Evolutionary conservation across 2,888 invertebrate genomes (phyloP).

Genomic region (Augiades crinisus): DNA sequence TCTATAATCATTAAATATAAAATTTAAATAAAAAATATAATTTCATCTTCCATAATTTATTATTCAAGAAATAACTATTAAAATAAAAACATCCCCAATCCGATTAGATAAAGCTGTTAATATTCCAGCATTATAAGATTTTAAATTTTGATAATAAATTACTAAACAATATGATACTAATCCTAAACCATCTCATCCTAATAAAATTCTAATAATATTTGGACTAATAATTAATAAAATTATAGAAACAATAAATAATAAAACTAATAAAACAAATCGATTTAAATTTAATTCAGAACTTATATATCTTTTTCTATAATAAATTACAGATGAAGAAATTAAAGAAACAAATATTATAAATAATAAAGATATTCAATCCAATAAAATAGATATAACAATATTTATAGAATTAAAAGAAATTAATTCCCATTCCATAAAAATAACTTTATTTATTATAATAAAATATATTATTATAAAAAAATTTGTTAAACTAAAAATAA

Average conservation of each 20-base stretch:
- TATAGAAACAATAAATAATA: conserved; percentile 85
- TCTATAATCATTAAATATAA: conserved; percentile 64
- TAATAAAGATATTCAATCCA: conserved; percentile 84
- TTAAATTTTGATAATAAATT: conserved; percentile 86
- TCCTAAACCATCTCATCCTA: conserved; percentile 88
- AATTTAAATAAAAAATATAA: conserved; percentile 78
- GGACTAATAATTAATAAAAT: conserved; percentile 85
- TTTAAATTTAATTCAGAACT: conserved; percentile 75
- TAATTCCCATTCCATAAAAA: conserved; percentile 81
- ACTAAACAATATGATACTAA: conserved; percentile 87
- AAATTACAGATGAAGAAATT: conserved; percentile 85
- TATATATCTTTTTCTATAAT: conserved; percentile 85
- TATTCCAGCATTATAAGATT: conserved; percentile 86
- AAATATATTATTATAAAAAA: conserved; percentile 66
- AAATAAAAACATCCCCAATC: conserved; percentile 85
- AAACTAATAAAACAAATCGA: conserved; percentile 84
- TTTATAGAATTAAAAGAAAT: conserved; percentile 70
- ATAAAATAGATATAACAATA: conserved; percentile 79
- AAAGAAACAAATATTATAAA: conserved; percentile 84
- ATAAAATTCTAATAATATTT: conserved; percentile 86
- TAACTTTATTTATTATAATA: conserved; percentile 62
- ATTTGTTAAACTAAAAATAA: conserved; percentile 64
- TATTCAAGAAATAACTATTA: conserved; percentile 82
- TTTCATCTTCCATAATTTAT: conserved; percentile 79
- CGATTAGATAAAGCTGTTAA: conserved; percentile 88